Percentiles rank a stretch among this genome's conserved stretches.
Conservation (phyloP, 2,888 invertebrate species). For the Meta bourneti region DNA sequence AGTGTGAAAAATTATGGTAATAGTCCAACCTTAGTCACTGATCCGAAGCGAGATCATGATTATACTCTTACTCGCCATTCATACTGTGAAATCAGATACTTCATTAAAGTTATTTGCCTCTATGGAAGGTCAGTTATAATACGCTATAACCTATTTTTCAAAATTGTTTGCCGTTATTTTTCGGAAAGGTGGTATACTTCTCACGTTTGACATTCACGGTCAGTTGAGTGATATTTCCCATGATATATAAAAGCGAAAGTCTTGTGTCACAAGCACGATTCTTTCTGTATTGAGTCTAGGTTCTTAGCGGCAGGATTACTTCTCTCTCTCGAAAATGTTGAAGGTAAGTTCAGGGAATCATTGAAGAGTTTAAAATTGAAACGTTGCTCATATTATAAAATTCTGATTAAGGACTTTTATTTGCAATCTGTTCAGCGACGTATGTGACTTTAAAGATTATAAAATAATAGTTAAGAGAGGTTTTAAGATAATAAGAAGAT, state of each 20-base stretch:
- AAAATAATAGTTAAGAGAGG: no score
- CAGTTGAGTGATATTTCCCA: neutral
- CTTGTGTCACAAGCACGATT: neutral
- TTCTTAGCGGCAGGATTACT: constrained; percentile 19
- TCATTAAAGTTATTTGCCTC: constrained; percentile 7
- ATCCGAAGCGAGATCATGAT: constrained; percentile 2
- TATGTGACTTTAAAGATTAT: no score
- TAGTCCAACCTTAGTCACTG: neutral
- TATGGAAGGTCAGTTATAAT: constrained; percentile 11
- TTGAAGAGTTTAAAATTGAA: no score
- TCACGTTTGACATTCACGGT: constrained; percentile 36
- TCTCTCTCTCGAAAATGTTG: neutral
- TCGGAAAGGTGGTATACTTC: neutral
- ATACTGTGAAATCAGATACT: neutral
- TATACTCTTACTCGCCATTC: neutral
- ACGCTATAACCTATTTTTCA: constrained; percentile 31
- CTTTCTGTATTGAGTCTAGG: neutral
- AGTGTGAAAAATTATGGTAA: neutral
- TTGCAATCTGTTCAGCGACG: no score
- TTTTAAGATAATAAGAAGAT: no score
- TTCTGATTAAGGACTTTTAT: no score
- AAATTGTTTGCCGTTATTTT: neutral
- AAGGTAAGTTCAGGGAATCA: neutral
- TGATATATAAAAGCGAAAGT: constrained; percentile 13
- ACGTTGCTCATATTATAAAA: no score